Percentiles rank a stretch among this genome's conserved stretches.
Evolutionary conservation across 2,888 invertebrate genomes (phyloP).

Genomic region (Drosophila kuntzei): DNA sequence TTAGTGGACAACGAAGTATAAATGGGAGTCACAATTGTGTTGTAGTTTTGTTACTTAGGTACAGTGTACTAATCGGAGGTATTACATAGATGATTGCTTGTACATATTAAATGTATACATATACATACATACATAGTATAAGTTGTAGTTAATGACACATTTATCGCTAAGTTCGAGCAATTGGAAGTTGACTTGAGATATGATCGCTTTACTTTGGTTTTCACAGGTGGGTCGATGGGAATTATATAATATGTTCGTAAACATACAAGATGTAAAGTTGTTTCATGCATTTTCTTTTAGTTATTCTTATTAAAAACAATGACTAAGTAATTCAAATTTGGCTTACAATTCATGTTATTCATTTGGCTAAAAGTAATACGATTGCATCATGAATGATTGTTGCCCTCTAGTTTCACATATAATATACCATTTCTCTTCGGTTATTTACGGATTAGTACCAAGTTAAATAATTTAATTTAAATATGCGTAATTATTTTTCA

Average conservation of each 20-base stretch:
- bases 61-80: constrained; percentile 79
- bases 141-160: constrained; percentile 35
- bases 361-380: constrained; percentile 49
- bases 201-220: constrained; percentile 61
- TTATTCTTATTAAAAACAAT: constrained; percentile 37
- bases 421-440: constrained; percentile 28
- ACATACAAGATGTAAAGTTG: constrained; percentile 15
- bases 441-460: constrained; percentile 48
- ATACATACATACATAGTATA: constrained; percentile 15
- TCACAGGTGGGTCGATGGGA: constrained; percentile 71
- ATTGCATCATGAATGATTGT: constrained; percentile 62
- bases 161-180: constrained; percentile 44
- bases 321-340: constrained; percentile 58
- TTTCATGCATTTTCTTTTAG: constrained; percentile 15
- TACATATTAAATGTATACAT: constrained; percentile 24
- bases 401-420: constrained; percentile 57
- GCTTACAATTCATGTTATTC: constrained; percentile 44
- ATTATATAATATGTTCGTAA: constrained; percentile 38
- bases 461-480: constrained; percentile 54
- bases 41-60: constrained; percentile 59
- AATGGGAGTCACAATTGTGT: constrained; percentile 41
- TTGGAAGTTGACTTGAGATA: constrained; percentile 60
- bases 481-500: constrained; percentile 55
- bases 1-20: constrained; percentile 27
- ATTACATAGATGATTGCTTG: constrained; percentile 70